Evolutionary conservation across 2,113 vertebrate species (phyloP).

Genomic region (Lamprologus tigripictilis): DNA sequence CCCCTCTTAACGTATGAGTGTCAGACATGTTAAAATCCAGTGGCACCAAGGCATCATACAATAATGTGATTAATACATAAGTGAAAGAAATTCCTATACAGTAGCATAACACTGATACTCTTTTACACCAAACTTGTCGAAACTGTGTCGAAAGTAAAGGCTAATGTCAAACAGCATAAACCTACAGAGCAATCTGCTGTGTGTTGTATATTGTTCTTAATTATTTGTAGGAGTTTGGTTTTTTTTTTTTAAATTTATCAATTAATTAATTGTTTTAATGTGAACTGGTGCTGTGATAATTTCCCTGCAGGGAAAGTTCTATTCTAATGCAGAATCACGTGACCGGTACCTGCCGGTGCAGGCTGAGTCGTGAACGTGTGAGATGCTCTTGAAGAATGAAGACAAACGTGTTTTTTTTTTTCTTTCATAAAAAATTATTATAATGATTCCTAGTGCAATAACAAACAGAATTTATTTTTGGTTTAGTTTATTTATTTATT

Average conservation of each 20-base stretch:
- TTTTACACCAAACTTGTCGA: not conserved
- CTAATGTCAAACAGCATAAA: not conserved
- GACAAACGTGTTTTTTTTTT: not conserved
- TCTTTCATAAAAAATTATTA: not conserved
- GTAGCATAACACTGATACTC: not conserved
- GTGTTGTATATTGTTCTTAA: not conserved
- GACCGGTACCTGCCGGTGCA: fast-evolving
- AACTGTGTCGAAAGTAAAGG: not conserved
- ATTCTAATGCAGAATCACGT: not conserved
- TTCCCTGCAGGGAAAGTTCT: not conserved
- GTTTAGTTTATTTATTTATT: not conserved
- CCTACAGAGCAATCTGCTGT: not conserved
- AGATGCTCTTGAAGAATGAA: not conserved
- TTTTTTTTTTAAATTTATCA: not conserved
- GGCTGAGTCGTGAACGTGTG: not conserved
- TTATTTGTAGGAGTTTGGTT: not conserved
- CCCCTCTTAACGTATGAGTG: too few species aligned
- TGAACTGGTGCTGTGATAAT: not conserved
- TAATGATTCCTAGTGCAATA: not conserved
- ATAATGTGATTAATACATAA: too few species aligned
- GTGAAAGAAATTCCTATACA: too few species aligned
- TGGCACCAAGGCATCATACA: too few species aligned
- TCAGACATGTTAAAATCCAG: too few species aligned
- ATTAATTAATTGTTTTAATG: not conserved
- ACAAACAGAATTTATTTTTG: not conserved